Evolutionary conservation across 2,888 invertebrate genomes (phyloP), one percentile per base, ranked within the genome.

Genomic region (Hipparchia sbordonii): DNA sequence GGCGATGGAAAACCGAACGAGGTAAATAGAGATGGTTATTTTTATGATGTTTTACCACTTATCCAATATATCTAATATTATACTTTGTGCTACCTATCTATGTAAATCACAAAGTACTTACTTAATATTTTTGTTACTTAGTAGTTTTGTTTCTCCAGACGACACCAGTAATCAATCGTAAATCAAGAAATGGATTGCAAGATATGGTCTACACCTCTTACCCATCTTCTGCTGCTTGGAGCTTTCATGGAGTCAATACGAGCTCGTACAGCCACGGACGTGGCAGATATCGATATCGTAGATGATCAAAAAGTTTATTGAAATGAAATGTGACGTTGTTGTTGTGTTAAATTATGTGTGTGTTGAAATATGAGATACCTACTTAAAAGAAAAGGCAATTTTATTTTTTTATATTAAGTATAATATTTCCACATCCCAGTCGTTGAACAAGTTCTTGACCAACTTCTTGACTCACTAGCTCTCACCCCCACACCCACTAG

Each of bases 101-200:
- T 39, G 39, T 39, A 39, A 39, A 39, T 39, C 5, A 2, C 39
- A 39, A 39, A 39, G 39, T 39, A 23, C 23, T 23, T 23, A 23
- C 23, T 23, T 23, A 23, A 23, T 23, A 23, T 23, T 23, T 23
- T 23, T 23, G 23, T 23, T 23, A 23, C 23, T 23, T 23, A 23
- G 23, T 23, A 23, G 60, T n/a, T 78, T 68, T 62, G 45, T 67
- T 63, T 69, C 83, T 84, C 45, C 79, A 87, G 87, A 63, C 72
- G 33, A 68, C 75, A 23, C 78, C 81, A 5, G 74, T 71, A 8
- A 77, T 78, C 46, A 74, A 73, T 23, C 74, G 77, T 23, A 87
- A 81, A 57, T 78, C 74, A 65, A 82, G 91, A 66, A 93, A 93
- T 78, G 93, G 93, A n/a, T 80, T 93, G 70, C 93, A 93, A 82